Base-by-base conservation (phyloP, 2,113 vertebrate species). In the Austrofundulus limnaeus region DNA sequence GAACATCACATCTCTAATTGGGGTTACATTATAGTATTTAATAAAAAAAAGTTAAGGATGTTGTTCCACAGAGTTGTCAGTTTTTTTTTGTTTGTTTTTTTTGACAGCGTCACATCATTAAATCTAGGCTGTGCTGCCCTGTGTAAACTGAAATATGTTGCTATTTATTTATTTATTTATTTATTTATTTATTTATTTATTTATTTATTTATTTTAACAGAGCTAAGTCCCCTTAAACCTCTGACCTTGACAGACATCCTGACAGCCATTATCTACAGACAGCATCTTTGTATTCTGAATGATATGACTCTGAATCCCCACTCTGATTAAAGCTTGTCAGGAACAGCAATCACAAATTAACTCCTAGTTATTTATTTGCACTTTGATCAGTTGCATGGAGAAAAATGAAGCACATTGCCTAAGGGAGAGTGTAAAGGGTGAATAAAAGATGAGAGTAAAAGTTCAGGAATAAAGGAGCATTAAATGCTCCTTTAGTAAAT, bases 291-390 rank as follows among this genome's bases (percentile, higher is more conserved):
- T 60, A 41, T 41, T 41, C 43, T 41, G 11, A 48, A 46, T 71
- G 28, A 61, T 55, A 62, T 60, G n/a, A 20, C 39, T 31, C 3
- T 65, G 65, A 80, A 75, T 79, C 75, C 61, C 53, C 51, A 46
- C 58, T 57, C 61, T 78, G 84, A 87, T 90, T 79, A 90, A 86
- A 88, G 78, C 80, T 80, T 74, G 66, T 28, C 28, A 28, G 28
- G 28, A 80, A 43, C 60, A 60, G 69, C 81, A 62, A 71, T 69
- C 62, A 57, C 70, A 83, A 85, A 88, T 89, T 73, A 82, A 66
- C 84, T 84, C 80, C 74, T 72, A 76, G 73, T 67, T 16, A 84
- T 85, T 84, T 83, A 69, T 75, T 53, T 42, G 55, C 56, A 66
- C 79, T 90, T 91, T 85, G 75, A 88, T 90, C 83, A 84, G 57